A percentile compares a stretch with the other conserved stretches of the same genome.
Conservation (phyloP, 1,140 invertebrate species). For the Rhizoglyphus robini region DNA sequence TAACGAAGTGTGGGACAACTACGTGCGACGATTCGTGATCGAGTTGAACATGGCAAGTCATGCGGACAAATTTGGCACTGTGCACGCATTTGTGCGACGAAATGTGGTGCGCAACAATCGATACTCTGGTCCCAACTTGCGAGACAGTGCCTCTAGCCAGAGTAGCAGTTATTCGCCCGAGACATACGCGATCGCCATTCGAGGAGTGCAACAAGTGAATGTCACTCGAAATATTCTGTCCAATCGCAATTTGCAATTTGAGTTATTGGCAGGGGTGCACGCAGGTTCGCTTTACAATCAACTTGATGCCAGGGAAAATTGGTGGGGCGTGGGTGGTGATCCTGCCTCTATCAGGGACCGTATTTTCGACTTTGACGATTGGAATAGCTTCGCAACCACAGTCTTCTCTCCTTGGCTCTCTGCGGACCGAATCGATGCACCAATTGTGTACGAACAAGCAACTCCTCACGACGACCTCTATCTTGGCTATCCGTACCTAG, state of each 20-base stretch:
- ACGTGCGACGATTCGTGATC: constrained; percentile 59
- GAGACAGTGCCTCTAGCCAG: constrained; percentile 22
- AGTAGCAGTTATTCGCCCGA: constrained; percentile 44
- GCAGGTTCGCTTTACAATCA: constrained; percentile 72
- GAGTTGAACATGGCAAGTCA: constrained; percentile 81
- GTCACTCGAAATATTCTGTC: constrained; percentile 78
- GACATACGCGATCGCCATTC: constrained; percentile 66
- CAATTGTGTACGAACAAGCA: constrained; percentile 15
- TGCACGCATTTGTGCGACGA: constrained; percentile 25
- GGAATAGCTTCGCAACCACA: constrained; percentile 93
- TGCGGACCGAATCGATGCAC: constrained; percentile 29
- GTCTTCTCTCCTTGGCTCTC: constrained; percentile 71
- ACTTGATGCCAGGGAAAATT: constrained; percentile 81
- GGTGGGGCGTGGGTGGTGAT: constrained; percentile 64
- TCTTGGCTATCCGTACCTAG: constrained; percentile 52
- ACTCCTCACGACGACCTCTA: constrained; percentile 15
- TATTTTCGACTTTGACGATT: constrained; percentile 99
- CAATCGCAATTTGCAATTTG: constrained; percentile 71
- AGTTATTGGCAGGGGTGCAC: constrained; percentile 76
- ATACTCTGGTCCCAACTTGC: background rate
- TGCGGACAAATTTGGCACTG: constrained; percentile 63
- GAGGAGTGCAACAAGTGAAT: constrained; percentile 84
- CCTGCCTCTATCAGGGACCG: constrained; percentile 55
- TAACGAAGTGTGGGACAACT: constrained; percentile 62
- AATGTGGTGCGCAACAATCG: constrained; percentile 26